A percentile compares a stretch with the other conserved stretches of the same genome.
These are phyloP conservation scores for Gnathonemus longibarbis DNA, from an alignment of 2,113 vertebrate species.

Conservation along the genomic window DNA sequence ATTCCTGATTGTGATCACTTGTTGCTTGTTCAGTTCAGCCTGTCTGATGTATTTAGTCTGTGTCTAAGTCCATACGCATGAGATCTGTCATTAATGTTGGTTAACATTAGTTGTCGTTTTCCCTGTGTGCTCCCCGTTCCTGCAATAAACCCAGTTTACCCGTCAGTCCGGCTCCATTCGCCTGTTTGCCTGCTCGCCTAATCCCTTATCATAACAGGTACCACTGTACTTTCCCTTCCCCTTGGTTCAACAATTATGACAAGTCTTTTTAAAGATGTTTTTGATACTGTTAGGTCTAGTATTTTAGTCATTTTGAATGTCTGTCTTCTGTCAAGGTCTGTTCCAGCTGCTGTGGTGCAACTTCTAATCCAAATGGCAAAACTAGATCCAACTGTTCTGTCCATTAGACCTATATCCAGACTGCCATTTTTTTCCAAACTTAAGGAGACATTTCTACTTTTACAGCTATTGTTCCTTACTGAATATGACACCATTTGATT, in stretches of 20 bases:
- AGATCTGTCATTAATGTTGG: no score
- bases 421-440: not conserved
- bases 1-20: no score
- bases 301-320: not conserved
- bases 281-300: not conserved
- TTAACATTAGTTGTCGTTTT: no score
- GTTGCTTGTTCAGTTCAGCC: no score
- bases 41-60: no score
- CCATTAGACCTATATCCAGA: not conserved
- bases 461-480: not conserved
- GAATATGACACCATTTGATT: not conserved
- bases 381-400: not conserved
- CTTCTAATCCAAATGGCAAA: not conserved
- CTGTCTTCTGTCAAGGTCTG: not conserved
- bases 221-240: not conserved
- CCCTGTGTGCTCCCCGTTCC: no score
- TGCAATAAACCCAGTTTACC: no score
- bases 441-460: not conserved
- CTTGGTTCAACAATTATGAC: not conserved
- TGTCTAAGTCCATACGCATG: no score
- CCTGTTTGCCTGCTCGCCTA: no score
- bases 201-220: no score
- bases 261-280: not conserved
- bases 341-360: not conserved
- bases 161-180: no score